Base-by-base conservation (phyloP, 2,797 vertebrate genomes). In the Cetoscarus ocellatus region DNA sequence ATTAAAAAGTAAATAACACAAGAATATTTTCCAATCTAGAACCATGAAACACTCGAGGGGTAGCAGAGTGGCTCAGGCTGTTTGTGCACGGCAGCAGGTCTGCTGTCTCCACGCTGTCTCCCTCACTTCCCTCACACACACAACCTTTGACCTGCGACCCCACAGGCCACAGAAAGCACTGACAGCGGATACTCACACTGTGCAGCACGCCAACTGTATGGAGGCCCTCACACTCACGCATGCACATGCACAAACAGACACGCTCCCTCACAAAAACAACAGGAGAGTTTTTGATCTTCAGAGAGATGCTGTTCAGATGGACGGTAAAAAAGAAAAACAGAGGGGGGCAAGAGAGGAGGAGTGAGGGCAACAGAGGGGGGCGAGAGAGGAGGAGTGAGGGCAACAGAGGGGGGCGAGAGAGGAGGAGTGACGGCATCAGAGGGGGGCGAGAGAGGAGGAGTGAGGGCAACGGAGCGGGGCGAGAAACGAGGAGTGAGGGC, bases 71-170 rank as follows among this genome's bases (percentile, higher is more conserved):
- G 45, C 64, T 62, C 68, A 61, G 61, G 74, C 65, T 89, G 85
- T 91, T 92, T 88, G 73, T 79, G 70, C 70, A 80, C 70, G 78
- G 86, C 82, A 65, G 86, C 88, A 86, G 77, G 82, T 49, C 82
- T 75, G 82, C 88, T 88, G 86, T 92, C 86, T 88, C 90, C 71
- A 79, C 62, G 61, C 64, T 54, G 79, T 88, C 88, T 83, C 84
- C 67, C 79, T 88, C 74, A 82, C 74, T 88, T 91, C 88, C 90
- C 82, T 88, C 80, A 71, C 73, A 85, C 75, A 77, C 62, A 75
- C 10, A 10, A 90, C 85, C 83, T 78, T 61, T 82, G 39, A 80
- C 82, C 88, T 75, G 61, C 83, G 84, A 83, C 85, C 67, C 66
- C 62, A 45, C 67, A 62, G 63, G 61, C 79, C 77, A 84, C 75